Percentiles rank a stretch among this genome's conserved stretches.
Evolutionary conservation across 1,140 invertebrate species (phyloP).

Genomic region (Hyphantria cunea): DNA sequence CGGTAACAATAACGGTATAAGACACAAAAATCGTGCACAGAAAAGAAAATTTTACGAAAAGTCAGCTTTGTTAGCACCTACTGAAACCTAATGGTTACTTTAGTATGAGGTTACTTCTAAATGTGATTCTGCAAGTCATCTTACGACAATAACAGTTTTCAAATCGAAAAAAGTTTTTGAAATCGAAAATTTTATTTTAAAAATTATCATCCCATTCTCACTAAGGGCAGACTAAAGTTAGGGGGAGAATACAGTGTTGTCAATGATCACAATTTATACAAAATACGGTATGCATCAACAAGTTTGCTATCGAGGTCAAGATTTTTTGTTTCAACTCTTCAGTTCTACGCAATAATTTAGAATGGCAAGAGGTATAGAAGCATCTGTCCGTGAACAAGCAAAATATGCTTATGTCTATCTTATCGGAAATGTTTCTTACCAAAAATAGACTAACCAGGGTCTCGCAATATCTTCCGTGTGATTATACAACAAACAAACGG

Average conservation of each 20-base stretch:
- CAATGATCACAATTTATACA: slow-evolving; percentile 20
- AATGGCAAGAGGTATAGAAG: slow-evolving; percentile 36
- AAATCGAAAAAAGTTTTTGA: no score
- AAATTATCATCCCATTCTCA: no score
- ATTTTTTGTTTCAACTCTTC: slow-evolving; percentile 23
- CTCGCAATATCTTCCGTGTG: slow-evolving; percentile 57
- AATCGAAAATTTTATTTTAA: no score
- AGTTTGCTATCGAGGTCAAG: slow-evolving; percentile 40
- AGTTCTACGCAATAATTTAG: slow-evolving; percentile 21
- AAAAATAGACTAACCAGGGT: slow-evolving; percentile 71
- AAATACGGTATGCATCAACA: slow-evolving; percentile 33
- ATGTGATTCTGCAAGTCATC: no score
- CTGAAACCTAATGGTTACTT: no score
- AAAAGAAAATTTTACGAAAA: slow-evolving; percentile 56
- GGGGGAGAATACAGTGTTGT: no score
- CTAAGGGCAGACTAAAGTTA: no score
- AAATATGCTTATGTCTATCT: slow-evolving; percentile 34
- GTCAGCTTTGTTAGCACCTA: slow-evolving; percentile 5
- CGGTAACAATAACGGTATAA: slow-evolving; percentile 76
- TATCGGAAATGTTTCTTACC: slow-evolving; percentile 60
- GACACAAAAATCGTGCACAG: slow-evolving; percentile 70
- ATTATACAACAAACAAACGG: slow-evolving; percentile 49
- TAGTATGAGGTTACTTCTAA: no score
- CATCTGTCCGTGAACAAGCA: slow-evolving; percentile 22
- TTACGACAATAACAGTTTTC: no score